Evolutionary conservation across 2,888 invertebrate species (phyloP).

Genomic region (Trichopoda pennipes): DNA sequence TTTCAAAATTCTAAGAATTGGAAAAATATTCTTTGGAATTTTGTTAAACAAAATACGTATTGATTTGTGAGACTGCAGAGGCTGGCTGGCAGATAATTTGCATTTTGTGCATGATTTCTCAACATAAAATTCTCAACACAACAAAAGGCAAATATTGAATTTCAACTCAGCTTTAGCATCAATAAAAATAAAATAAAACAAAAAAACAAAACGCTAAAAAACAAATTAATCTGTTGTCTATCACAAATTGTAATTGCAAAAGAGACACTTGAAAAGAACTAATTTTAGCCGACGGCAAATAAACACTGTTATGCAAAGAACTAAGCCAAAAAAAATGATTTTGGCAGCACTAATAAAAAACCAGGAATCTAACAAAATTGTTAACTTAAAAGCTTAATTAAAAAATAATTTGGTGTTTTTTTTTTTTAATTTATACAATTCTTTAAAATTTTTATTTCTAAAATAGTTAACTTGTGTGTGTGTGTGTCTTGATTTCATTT

Average conservation of each 20-base stretch:
- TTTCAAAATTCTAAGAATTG: conserved; percentile 43
- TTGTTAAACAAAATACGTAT: conserved; percentile 41
- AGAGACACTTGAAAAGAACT: not conserved
- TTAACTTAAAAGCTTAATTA: not conserved
- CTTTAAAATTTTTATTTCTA: not conserved
- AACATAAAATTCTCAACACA: conserved; percentile 8
- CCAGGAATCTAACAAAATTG: not conserved
- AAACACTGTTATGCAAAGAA: not conserved
- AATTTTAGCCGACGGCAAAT: conserved; percentile 19
- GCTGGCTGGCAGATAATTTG: conserved; percentile 33
- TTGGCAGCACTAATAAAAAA: not conserved
- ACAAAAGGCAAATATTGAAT: conserved; percentile 42
- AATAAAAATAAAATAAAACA: not conserved
- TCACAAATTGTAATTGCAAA: not conserved
- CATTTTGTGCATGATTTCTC: conserved; percentile 42
- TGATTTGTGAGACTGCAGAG: conserved; percentile 47
- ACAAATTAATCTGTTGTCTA: conserved; percentile 29
- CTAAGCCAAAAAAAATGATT: not conserved
- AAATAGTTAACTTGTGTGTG: conserved; percentile 25
- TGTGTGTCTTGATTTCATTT: conserved; percentile 28
- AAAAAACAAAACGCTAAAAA: not conserved
- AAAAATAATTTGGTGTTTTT: too few species aligned
- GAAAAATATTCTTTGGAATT: conserved; percentile 51
- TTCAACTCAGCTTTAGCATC: conserved; percentile 41
- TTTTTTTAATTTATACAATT: not conserved